A percentile compares a stretch with the other conserved stretches of the same genome.
phyloP scores from a whole-genome alignment of 2,797 vertebrate species.

The Ambastaia sidthimunki region DNA sequence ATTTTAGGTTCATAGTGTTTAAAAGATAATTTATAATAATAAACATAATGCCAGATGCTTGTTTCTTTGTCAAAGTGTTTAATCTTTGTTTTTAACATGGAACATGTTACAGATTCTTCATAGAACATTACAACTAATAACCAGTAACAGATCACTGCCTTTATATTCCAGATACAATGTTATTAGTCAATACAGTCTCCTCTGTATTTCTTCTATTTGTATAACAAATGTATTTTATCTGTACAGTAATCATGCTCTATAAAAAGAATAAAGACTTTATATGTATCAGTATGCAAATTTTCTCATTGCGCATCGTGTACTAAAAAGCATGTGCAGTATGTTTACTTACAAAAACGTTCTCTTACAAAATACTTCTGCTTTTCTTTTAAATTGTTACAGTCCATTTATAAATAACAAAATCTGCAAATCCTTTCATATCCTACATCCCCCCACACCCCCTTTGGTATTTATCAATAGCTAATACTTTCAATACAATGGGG shows the following conservation, averaged over 20 bases:
- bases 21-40: background rate
- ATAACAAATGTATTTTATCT: constrained; percentile 52
- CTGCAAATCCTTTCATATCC: constrained; percentile 48
- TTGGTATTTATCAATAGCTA: constrained; percentile 56
- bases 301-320: constrained; percentile 15
- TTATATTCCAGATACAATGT: constrained; percentile 23
- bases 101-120: constrained; percentile 28
- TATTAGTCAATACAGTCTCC: constrained; percentile 15
- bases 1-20: background rate
- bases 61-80: constrained; percentile 2
- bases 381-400: constrained; percentile 8
- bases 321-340: background rate
- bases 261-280: constrained; percentile 33
- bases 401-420: constrained; percentile 62
- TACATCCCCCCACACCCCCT: constrained; percentile 36
- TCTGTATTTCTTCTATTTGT: constrained; percentile 32
- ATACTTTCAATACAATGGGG: constrained; percentile 58
- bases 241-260: constrained; percentile 30
- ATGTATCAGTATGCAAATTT: constrained; percentile 50
- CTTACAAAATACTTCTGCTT: constrained; percentile 5
- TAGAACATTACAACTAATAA: background rate
- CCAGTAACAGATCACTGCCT: background rate
- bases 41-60: background rate
- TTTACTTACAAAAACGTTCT: constrained; percentile 6
- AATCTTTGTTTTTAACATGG: constrained; percentile 17